Evolutionary conservation across 2,113 vertebrate genomes (phyloP).

Genomic region (Aegotheles bennettii): DNA sequence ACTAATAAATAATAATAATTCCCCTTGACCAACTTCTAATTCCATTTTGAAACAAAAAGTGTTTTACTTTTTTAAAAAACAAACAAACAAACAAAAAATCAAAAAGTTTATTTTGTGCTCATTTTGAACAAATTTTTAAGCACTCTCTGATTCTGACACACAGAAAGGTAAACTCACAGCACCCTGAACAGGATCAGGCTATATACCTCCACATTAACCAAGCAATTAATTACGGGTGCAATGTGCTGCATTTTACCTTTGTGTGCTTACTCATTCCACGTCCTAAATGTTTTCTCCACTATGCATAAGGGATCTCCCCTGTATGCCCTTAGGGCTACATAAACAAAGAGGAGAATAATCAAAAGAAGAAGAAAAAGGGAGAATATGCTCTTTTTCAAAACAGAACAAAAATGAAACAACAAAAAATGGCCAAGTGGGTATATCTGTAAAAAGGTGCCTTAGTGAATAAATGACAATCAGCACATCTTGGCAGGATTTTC

Average conservation of each 20-base stretch:
- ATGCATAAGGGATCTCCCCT: background rate
- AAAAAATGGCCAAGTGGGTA: background rate
- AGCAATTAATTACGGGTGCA: background rate
- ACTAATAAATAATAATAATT: background rate
- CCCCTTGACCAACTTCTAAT: background rate
- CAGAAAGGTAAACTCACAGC: background rate
- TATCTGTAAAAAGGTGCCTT: background rate
- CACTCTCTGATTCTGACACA: background rate
- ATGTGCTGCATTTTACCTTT: background rate
- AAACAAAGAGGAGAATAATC: background rate
- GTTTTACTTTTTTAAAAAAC: no score
- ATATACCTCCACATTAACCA: background rate
- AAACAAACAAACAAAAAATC: no score
- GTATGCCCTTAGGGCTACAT: background rate
- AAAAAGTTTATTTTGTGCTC: background rate
- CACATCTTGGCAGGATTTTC: background rate
- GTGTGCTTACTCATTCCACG: background rate
- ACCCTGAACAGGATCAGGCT: background rate
- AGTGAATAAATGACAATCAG: background rate
- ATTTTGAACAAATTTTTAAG: background rate
- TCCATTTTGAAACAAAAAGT: background rate
- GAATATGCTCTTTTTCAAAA: background rate
- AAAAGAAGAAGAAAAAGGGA: background rate
- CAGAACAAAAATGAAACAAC: background rate
- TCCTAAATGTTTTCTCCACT: background rate